Evolutionary conservation across 2,888 invertebrate genomes (phyloP).

Genomic region (Meganola albula): DNA sequence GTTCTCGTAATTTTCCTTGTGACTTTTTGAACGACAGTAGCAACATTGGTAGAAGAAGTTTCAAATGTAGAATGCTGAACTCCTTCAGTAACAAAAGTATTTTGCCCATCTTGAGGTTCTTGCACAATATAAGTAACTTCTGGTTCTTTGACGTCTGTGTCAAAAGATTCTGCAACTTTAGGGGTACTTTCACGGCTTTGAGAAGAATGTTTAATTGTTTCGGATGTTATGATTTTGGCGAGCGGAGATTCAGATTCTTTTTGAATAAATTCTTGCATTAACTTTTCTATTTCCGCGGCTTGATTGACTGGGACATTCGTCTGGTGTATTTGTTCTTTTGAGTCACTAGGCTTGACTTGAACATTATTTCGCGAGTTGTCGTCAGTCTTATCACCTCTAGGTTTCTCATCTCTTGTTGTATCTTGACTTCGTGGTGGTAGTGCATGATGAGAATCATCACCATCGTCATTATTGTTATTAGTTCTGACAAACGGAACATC

Average conservation of each 20-base stretch:
- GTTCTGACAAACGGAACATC: conserved; percentile 55
- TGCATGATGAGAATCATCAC: conserved; percentile 34
- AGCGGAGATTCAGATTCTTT: conserved; percentile 34
- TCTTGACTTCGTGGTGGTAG: conserved; percentile 29
- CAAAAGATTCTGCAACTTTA: conserved; percentile 32
- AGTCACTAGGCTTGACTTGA: conserved; percentile 19
- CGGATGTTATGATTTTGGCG: conserved; percentile 20
- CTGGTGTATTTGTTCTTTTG: conserved; percentile 17
- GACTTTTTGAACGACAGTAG: conserved; percentile 87
- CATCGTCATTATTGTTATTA: conserved; percentile 41
- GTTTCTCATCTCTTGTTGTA: conserved; percentile 8
- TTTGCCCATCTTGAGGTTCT: conserved; percentile 38
- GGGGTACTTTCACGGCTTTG: conserved; percentile 35
- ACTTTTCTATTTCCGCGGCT: conserved; percentile 30
- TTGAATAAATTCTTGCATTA: conserved; percentile 46
- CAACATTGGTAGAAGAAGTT: conserved; percentile 43
- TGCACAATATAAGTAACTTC: conserved; percentile 36
- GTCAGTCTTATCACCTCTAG: conserved; percentile 18
- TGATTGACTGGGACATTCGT: conserved; percentile 21
- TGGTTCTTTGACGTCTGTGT: conserved; percentile 25
- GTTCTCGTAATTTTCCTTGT: conserved; percentile 85
- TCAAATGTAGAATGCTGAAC: conserved; percentile 39
- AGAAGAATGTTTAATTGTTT: conserved; percentile 15
- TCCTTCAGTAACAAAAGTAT: conserved; percentile 33
- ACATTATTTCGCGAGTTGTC: conserved; percentile 19